These are phyloP conservation scores for Egretta garzetta DNA, from an alignment of 2,113 vertebrate species.

Conservation along the genomic window DNA sequence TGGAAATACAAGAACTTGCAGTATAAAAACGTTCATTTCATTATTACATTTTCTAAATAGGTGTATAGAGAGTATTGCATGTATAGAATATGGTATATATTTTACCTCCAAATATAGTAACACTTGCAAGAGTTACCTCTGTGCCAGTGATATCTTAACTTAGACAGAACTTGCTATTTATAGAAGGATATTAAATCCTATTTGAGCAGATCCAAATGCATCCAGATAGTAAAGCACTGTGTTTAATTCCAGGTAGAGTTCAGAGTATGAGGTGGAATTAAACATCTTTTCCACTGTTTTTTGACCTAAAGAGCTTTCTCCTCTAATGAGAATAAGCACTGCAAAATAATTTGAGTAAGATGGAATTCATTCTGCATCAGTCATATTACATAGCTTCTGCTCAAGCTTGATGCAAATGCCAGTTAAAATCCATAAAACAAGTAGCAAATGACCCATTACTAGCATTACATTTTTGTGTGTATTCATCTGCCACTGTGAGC, in stretches of 20 bases:
- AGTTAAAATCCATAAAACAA: conserved; percentile 23
- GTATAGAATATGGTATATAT: not conserved
- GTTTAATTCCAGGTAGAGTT: not conserved
- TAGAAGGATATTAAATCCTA: not conserved
- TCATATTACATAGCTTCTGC: not conserved
- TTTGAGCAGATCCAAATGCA: not conserved
- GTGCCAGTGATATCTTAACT: not conserved
- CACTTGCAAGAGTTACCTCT: not conserved
- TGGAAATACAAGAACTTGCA: not conserved
- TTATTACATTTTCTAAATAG: not conserved
- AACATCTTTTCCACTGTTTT: not conserved
- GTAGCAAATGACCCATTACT: not conserved
- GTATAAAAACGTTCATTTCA: not conserved
- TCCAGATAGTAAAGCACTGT: not conserved
- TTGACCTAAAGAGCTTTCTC: not conserved
- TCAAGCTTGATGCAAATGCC: not conserved
- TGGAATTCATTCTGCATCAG: not conserved
- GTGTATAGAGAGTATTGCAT: not conserved
- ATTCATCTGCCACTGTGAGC: conserved; percentile 3
- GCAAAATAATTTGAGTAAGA: not conserved
- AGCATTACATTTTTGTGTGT: conserved; percentile 10
- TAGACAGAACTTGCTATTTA: not conserved
- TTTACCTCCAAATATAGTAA: not conserved
- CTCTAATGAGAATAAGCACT: not conserved
- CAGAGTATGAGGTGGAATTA: not conserved